Evolutionary conservation across 2,888 invertebrate species (phyloP), one percentile per base, ranked within the genome.

Genomic region (Helleia helle): DNA sequence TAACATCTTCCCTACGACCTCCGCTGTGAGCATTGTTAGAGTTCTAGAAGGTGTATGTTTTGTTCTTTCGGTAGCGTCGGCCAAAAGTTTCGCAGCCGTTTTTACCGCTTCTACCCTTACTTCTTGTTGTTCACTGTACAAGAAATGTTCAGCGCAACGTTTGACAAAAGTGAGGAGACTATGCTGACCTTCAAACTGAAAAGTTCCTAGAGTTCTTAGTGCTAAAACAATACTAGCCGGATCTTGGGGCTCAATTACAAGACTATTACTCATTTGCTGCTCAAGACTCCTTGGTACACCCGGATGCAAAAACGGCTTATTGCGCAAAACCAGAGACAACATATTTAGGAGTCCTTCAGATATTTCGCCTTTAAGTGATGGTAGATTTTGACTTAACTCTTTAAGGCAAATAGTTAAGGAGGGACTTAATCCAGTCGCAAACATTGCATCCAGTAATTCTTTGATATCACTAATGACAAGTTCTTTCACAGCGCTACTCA

Each of bases 301-400:
- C 2, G 93, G 93, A 72, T 95, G 93, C 25, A 92, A 80, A 40
- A 94, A 86, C 0, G 93, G 93, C 63, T 94, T 93, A 58, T 95
- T 94, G 89, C 97, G 93, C 40, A 99, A 73, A 36, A 96, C 93
- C 58, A 94, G 89, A 1, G 96, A 97, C 3, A 99, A 80, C 89
- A 97, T 96, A 58, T 94, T 92, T 41, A 98, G 83, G 14, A 99
- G 83, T 0, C 98, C 97, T 62, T 96, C 94, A 36, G 97, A 96
- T 58, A 99, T 97, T 64, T 95, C 93, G 38, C 90, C 88, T 71
- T 94, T 96, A 9, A 99, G 86, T 36, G 90, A 87, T 0, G 98
- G 96, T 31, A 99, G 91, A 63, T 93, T 92, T 48, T 90, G 89
- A 13, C 96, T 96, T 29, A 99, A 81, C 73, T 98, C 97, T 47